These are phyloP conservation scores for Isotomurus palustris DNA, from an alignment of 2,888 invertebrate genomes.

Conservation along the genomic window DNA sequence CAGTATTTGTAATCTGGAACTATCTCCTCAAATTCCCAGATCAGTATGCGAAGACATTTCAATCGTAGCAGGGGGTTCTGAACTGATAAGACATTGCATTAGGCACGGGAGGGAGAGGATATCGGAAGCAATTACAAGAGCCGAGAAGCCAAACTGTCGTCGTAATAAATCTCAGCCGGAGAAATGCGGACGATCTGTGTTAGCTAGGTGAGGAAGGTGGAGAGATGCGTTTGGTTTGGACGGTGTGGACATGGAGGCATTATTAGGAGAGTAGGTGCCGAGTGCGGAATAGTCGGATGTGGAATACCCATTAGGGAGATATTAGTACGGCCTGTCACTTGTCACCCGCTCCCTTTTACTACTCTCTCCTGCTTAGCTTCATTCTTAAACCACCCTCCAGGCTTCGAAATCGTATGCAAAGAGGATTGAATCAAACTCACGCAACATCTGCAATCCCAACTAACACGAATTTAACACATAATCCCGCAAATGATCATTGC, in stretches of 20 bases:
- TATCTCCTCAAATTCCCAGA: neutral
- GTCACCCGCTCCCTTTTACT: constrained; percentile 4
- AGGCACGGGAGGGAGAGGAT: constrained; percentile 5
- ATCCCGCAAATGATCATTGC: no score
- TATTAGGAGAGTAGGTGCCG: neutral
- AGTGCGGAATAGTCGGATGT: neutral
- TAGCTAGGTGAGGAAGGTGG: no score
- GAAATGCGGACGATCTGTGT: constrained; percentile 1
- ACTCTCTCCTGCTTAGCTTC: no score
- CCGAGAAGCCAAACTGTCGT: constrained; percentile 10
- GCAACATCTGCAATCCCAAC: no score
- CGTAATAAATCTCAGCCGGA: constrained; percentile 7
- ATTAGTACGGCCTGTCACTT: constrained; percentile 1
- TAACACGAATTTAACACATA: no score
- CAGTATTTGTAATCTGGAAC: no score
- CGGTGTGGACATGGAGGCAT: neutral
- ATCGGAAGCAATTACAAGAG: constrained; percentile 13
- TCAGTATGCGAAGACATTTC: constrained; percentile 10
- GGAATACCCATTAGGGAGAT: constrained; percentile 6
- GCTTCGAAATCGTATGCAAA: no score
- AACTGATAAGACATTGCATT: constrained; percentile 13
- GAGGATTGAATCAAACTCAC: no score
- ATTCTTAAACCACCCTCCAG: no score
- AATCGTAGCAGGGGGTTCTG: constrained; percentile 7
- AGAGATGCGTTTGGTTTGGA: no score